A percentile compares a stretch with the other conserved stretches of the same genome.
phyloP scores from a whole-genome alignment of 2,888 invertebrate genomes.

The Artemia sp. region DNA sequence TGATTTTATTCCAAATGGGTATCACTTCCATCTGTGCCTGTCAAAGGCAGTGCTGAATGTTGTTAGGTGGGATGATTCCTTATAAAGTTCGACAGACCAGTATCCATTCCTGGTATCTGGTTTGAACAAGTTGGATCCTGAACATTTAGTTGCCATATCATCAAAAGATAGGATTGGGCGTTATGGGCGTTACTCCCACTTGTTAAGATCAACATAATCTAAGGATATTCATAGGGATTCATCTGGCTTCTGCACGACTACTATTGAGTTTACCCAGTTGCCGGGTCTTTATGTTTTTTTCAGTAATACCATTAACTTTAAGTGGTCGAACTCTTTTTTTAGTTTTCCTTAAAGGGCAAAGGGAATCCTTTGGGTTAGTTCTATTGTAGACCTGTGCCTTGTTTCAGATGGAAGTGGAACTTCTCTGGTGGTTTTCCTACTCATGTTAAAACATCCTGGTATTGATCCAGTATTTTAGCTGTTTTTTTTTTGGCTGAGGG shows the following conservation, averaged over 20 bases:
- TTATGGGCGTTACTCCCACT: not conserved
- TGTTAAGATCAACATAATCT: not conserved
- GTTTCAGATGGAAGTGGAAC: not conserved
- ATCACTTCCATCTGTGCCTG: conserved; percentile 13
- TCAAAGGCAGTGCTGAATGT: conserved; percentile 6
- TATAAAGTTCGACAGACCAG: not conserved
- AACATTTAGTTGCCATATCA: not conserved
- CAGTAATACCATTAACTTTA: not conserved
- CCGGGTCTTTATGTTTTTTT: not conserved
- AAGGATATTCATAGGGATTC: not conserved
- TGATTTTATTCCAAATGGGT: conserved; percentile 6
- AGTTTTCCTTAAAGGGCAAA: no score
- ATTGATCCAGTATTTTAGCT: not conserved
- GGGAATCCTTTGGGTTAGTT: not conserved
- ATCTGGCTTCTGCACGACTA: not conserved
- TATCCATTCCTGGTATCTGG: no score
- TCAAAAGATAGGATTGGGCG: not conserved
- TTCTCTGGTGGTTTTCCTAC: not conserved
- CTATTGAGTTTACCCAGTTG: not conserved
- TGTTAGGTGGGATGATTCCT: not conserved
- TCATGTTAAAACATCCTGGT: not conserved
- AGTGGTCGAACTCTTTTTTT: not conserved
- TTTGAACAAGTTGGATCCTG: not conserved
- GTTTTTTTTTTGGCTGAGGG: not conserved
- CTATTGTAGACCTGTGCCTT: not conserved